phyloP scores from a whole-genome alignment of 2,113 vertebrate species.

The Pagrus major region DNA sequence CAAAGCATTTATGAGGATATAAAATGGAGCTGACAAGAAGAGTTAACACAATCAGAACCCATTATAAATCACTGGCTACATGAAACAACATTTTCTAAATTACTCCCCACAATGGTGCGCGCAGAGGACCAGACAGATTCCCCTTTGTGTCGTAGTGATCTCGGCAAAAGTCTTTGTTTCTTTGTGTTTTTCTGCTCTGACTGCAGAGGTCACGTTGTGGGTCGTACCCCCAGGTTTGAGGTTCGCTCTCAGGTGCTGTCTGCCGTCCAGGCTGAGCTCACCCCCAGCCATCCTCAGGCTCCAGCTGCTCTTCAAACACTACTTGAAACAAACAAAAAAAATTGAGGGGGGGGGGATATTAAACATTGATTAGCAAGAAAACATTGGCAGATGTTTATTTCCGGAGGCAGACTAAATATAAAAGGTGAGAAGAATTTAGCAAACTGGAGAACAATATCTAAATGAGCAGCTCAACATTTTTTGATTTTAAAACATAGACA shows the following conservation, averaged over 20 bases:
- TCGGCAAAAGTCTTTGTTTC: constrained; percentile 46
- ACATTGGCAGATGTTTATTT: constrained; percentile 41
- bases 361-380: constrained; percentile 72
- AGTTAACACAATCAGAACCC: constrained; percentile 26
- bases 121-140: background rate
- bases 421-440: background rate
- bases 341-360: too few relatives aligned
- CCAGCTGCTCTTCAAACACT: constrained; percentile 75
- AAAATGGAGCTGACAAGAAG: constrained; percentile 7
- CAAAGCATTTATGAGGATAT: background rate
- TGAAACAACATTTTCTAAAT: background rate
- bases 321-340: constrained; percentile 48
- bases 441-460: background rate
- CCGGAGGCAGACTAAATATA: constrained; percentile 53
- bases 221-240: constrained; percentile 67
- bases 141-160: constrained; percentile 15
- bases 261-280: constrained; percentile 44
- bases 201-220: constrained; percentile 61
- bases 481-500: background rate
- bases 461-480: background rate
- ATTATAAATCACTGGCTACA: constrained; percentile 11
- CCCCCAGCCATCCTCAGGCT: constrained; percentile 67
- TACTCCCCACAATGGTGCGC: background rate
- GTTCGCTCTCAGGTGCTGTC: constrained; percentile 65
- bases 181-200: constrained; percentile 51